Conservation (phyloP, 2,888 invertebrate genomes). For the Polydesmus complanatus region DNA sequence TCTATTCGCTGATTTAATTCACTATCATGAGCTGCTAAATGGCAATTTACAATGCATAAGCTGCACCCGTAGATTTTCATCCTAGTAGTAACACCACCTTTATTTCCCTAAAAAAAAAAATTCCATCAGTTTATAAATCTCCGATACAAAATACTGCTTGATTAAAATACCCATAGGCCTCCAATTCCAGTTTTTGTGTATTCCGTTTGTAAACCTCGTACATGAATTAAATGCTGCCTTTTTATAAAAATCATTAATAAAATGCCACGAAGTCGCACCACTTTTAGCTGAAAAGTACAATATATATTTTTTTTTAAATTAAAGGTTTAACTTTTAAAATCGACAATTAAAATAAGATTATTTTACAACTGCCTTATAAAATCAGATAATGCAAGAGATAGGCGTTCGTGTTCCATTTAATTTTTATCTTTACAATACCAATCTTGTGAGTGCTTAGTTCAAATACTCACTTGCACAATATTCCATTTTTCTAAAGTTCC, state of each 20-base stretch:
- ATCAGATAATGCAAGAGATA: too few relatives aligned
- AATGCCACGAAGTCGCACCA: slow-evolving; percentile 69
- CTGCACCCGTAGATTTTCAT: slow-evolving; percentile 78
- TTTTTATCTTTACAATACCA: too few relatives aligned
- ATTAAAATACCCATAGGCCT: slow-evolving; percentile 64
- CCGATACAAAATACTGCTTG: too few relatives aligned
- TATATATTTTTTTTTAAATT: too few relatives aligned
- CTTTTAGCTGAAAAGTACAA: slow-evolving; percentile 46
- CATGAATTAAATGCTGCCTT: slow-evolving; percentile 60
- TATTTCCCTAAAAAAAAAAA: slow-evolving; percentile 62
- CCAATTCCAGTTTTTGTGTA: slow-evolving; percentile 80
- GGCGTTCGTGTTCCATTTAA: too few relatives aligned
- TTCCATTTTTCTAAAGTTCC: slow-evolving; percentile 51
- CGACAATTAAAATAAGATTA: too few relatives aligned
- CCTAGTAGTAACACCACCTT: slow-evolving; percentile 80
- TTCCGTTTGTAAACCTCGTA: slow-evolving; percentile 70
- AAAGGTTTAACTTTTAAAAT: too few relatives aligned
- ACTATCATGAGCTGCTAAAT: slow-evolving; percentile 79
- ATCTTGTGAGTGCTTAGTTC: too few relatives aligned
- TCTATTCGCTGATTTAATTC: slow-evolving; percentile 66
- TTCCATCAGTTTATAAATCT: background rate
- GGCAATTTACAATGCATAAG: slow-evolving; percentile 73
- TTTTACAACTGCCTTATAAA: too few relatives aligned
- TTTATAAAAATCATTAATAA: slow-evolving; percentile 62
- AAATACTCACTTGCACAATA: slow-evolving; percentile 49